phyloP scores from a whole-genome alignment of 2,888 invertebrate species.

The Chymomyza caudatula region DNA sequence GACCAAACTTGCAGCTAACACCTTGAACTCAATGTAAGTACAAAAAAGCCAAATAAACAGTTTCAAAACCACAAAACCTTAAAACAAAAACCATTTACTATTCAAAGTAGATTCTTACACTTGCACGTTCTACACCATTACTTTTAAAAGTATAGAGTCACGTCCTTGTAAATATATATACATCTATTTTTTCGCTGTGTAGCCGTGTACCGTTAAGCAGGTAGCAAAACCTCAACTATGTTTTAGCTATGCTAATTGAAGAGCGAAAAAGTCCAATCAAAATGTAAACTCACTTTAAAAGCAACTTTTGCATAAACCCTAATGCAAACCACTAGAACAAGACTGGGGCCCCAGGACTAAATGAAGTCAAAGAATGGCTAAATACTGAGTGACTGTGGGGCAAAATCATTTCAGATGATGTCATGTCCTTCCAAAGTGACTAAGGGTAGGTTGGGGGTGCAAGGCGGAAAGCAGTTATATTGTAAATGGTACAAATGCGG shows the following conservation, averaged over 20 bases:
- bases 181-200: background rate
- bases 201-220: background rate
- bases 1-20: too few relatives aligned
- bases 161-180: too few relatives aligned
- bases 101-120: background rate
- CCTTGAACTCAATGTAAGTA: background rate
- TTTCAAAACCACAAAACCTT: background rate
- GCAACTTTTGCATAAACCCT: constrained; percentile 21
- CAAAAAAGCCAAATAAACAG: background rate
- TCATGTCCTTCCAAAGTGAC: constrained; percentile 9
- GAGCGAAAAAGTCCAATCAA: background rate
- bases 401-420: constrained; percentile 18
- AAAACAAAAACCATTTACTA: too few relatives aligned
- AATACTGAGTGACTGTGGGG: background rate
- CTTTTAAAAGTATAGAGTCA: too few relatives aligned
- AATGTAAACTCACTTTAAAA: background rate
- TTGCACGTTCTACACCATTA: background rate
- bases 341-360: background rate
- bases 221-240: background rate
- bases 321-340: constrained; percentile 4
- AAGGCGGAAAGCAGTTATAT: background rate
- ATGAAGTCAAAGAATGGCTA: background rate
- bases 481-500: background rate
- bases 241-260: background rate
- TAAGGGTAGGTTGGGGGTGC: background rate